Evolutionary conservation across 2,797 vertebrate genomes (phyloP).

Genomic region (Anguilla marmorata): DNA sequence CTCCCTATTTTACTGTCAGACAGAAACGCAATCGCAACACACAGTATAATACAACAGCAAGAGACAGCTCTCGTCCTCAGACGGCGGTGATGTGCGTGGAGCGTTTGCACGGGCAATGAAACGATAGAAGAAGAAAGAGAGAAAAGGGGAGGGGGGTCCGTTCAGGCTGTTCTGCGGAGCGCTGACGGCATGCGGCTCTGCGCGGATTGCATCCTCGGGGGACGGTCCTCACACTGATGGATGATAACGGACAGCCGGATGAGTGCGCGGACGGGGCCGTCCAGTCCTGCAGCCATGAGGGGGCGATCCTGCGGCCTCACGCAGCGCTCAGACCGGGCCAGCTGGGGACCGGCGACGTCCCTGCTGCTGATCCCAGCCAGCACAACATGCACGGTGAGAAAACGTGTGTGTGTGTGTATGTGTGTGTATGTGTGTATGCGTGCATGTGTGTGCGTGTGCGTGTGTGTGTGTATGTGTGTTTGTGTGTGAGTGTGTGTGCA

Average conservation of each 20-base stretch:
- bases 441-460: background rate
- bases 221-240: conserved; percentile 92
- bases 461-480: background rate
- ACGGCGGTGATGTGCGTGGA: background rate
- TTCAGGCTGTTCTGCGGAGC: conserved; percentile 52
- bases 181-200: conserved; percentile 83
- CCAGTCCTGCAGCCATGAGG: conserved; percentile 89
- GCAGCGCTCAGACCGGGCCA: conserved; percentile 80
- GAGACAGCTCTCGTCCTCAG: conserved; percentile 38
- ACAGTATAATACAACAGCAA: conserved; percentile 50
- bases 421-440: background rate
- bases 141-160: conserved; percentile 39
- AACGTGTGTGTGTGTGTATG: background rate
- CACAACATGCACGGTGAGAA: background rate
- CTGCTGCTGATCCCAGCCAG: conserved; percentile 79
- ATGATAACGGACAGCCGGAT: conserved; percentile 91
- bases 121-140: conserved; percentile 40
- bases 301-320: conserved; percentile 88
- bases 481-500: background rate
- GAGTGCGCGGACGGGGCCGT: conserved; percentile 90
- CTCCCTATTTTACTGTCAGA: background rate
- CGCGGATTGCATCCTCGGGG: conserved; percentile 84
- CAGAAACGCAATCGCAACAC: background rate
- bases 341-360: conserved; percentile 77
- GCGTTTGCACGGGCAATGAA: background rate